Conservation (phyloP, 2,113 vertebrate genomes). For the Phalacrocorax carbo region DNA sequence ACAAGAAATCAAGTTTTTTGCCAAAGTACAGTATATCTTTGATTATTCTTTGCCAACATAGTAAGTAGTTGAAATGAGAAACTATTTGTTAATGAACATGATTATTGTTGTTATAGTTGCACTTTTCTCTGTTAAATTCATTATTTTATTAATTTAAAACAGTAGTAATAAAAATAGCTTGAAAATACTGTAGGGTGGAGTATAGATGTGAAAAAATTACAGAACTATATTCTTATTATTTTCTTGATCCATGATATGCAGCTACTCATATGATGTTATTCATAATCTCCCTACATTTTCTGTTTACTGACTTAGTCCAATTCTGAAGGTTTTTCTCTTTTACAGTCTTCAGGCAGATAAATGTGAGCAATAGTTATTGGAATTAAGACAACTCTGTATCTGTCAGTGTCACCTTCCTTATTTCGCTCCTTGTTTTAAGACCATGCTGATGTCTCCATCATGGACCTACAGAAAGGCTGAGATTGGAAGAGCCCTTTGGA, state of each 20-base stretch:
- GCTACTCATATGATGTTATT: background rate
- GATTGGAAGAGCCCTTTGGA: background rate
- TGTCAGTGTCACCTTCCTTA: background rate
- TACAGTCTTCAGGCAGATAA: background rate
- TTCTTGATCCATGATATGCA: background rate
- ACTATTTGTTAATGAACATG: background rate
- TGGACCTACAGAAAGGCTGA: background rate
- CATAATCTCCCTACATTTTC: background rate
- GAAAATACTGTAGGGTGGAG: background rate
- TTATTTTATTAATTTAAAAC: background rate
- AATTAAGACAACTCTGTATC: background rate
- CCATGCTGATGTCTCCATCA: background rate
- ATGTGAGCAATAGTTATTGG: background rate
- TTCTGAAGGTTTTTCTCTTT: background rate
- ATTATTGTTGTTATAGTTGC: background rate
- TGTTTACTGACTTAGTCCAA: background rate
- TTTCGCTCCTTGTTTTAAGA: background rate
- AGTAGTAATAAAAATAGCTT: background rate
- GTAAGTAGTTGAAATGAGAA: background rate
- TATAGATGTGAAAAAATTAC: background rate
- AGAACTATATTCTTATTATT: background rate
- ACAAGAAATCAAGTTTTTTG: conserved; percentile 97
- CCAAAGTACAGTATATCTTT: conserved; percentile 85
- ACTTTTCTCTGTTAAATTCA: background rate
- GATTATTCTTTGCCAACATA: background rate